These are phyloP conservation scores for Oreotragus oreotragus DNA, from an alignment of 2,113 vertebrate genomes.

Conservation along the genomic window DNA sequence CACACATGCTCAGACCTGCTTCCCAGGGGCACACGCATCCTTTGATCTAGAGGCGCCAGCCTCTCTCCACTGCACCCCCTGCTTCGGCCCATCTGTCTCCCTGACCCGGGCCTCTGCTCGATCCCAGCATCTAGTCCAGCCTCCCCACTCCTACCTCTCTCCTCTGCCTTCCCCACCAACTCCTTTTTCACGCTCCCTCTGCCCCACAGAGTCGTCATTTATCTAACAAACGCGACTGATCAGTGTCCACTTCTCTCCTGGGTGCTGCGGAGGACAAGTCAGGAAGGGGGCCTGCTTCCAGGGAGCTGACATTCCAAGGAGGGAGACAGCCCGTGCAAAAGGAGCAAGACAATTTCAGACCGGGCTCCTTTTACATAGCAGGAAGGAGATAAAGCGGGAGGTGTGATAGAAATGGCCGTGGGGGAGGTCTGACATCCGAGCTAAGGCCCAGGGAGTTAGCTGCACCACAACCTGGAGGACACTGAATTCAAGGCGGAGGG, in stretches of 20 bases:
- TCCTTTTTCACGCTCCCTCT: background rate
- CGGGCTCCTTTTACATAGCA: background rate
- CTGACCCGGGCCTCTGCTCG: background rate
- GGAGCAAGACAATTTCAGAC: background rate
- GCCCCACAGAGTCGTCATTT: background rate
- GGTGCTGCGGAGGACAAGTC: background rate
- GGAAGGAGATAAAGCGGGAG: background rate
- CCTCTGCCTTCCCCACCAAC: background rate
- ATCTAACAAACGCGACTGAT: background rate
- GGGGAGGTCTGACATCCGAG: background rate
- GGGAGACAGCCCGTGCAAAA: background rate
- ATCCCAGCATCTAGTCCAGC: background rate
- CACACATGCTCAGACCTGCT: background rate
- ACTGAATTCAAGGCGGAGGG: background rate
- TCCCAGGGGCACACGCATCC: background rate
- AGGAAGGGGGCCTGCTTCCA: background rate
- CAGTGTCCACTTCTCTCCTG: background rate
- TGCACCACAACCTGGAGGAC: background rate
- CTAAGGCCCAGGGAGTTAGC: background rate
- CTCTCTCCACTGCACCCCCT: background rate
- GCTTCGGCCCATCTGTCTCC: constrained; percentile 35
- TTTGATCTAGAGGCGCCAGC: background rate
- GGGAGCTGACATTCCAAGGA: background rate
- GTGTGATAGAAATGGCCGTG: rapidly evolving
- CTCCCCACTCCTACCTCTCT: background rate